Evolutionary conservation across 2,888 invertebrate species (phyloP).

Genomic region (Drosophila buzzatii): DNA sequence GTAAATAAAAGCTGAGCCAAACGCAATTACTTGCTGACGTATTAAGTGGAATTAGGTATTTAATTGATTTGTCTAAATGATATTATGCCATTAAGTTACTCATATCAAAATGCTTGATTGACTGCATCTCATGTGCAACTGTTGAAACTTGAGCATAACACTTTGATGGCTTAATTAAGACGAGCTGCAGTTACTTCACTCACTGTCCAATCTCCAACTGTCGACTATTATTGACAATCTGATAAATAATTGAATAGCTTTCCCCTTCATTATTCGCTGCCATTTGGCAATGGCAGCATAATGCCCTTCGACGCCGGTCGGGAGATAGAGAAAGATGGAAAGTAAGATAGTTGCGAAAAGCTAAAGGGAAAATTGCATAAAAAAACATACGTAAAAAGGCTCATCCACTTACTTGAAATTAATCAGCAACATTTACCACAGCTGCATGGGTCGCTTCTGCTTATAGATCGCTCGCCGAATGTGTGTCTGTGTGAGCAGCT

Average conservation of each 20-base stretch:
- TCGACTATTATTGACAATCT: neutral
- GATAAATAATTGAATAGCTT: neutral
- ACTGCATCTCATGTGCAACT: neutral
- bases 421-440: slow-evolving; percentile 64
- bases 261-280: neutral
- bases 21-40: neutral
- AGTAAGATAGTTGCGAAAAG: slow-evolving; percentile 4
- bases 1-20: neutral
- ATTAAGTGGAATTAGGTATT: neutral
- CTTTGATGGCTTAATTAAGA: neutral
- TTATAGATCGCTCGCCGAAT: slow-evolving; percentile 37
- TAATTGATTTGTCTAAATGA: slow-evolving; percentile 3
- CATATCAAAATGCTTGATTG: neutral
- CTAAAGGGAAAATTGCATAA: slow-evolving; percentile 12
- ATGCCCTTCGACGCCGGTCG: neutral
- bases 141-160: neutral
- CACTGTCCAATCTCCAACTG: neutral
- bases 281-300: neutral
- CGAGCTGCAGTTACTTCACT: neutral
- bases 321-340: neutral
- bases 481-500: slow-evolving; percentile 38
- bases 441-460: slow-evolving; percentile 51
- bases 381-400: slow-evolving; percentile 41
- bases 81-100: neutral
- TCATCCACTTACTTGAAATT: slow-evolving; percentile 75